Conservation (phyloP, 2,797 vertebrate species). For the Synanceia verrucosa region DNA sequence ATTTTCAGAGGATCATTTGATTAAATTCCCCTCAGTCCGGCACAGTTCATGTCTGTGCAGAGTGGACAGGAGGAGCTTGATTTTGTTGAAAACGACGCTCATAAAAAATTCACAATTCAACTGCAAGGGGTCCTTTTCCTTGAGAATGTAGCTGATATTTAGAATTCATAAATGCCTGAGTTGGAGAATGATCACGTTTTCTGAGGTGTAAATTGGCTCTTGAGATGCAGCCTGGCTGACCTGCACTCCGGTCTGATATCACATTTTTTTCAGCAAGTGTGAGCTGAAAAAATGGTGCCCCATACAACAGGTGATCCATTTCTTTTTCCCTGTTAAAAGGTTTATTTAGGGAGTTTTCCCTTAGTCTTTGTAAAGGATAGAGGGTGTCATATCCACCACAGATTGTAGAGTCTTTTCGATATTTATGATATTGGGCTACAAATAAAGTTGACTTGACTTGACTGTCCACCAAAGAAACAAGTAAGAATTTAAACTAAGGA, state of each 20-base stretch:
- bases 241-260: background rate
- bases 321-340: too few species aligned
- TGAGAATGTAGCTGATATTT: background rate
- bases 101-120: background rate
- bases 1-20: slow-evolving; percentile 46
- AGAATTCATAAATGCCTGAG: background rate
- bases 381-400: too few species aligned
- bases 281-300: background rate
- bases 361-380: too few species aligned
- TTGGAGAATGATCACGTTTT: background rate
- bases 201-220: background rate
- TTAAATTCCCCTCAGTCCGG: slow-evolving; percentile 36
- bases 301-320: too few species aligned
- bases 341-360: too few species aligned
- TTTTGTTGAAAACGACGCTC: slow-evolving; percentile 13
- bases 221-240: background rate
- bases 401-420: too few species aligned
- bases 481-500: too few species aligned
- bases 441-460: too few species aligned
- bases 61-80: slow-evolving; percentile 3
- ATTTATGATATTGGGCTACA: too few species aligned
- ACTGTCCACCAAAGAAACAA: too few species aligned
- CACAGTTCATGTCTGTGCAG: slow-evolving; percentile 5
- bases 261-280: background rate
- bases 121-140: background rate